Evolutionary conservation across 2,888 invertebrate genomes (phyloP).

Genomic region (Cosmia pyralina): DNA sequence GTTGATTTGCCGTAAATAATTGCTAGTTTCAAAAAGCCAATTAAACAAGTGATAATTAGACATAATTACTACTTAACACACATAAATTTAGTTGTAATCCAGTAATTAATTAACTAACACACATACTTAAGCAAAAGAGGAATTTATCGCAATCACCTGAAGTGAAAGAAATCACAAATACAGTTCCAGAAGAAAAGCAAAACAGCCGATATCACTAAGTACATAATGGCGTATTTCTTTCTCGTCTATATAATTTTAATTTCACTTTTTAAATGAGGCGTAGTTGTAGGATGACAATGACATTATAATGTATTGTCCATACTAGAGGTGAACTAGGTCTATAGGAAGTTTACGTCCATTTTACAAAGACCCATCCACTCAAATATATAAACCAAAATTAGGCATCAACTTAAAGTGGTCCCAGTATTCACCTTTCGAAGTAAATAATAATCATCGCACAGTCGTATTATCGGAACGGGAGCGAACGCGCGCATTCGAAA

Average conservation of each 20-base stretch:
- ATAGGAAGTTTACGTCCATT: neutral
- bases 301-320: too few relatives aligned
- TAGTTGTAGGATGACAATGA: slow-evolving; percentile 9
- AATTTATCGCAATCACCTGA: too few relatives aligned
- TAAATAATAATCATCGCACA: slow-evolving; percentile 52
- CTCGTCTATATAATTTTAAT: neutral
- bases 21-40: neutral
- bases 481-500: slow-evolving; percentile 67
- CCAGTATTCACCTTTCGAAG: slow-evolving; percentile 13
- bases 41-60: slow-evolving; percentile 8
- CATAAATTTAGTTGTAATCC: neutral
- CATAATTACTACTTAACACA: neutral
- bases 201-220: too few relatives aligned
- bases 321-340: neutral
- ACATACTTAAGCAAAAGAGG: too few relatives aligned
- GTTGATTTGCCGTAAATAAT: slow-evolving; percentile 3
- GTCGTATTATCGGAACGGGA: slow-evolving; percentile 67
- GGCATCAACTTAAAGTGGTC: slow-evolving; percentile 12
- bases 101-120: neutral
- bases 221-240: too few relatives aligned
- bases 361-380: neutral
- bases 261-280: slow-evolving; percentile 27
- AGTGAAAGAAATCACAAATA: too few relatives aligned
- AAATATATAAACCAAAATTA: neutral
- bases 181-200: too few relatives aligned